Evolutionary conservation across 1,140 invertebrate genomes (phyloP), one percentile per base, ranked within the genome.

Genomic region (Drosophila grimshawi): DNA sequence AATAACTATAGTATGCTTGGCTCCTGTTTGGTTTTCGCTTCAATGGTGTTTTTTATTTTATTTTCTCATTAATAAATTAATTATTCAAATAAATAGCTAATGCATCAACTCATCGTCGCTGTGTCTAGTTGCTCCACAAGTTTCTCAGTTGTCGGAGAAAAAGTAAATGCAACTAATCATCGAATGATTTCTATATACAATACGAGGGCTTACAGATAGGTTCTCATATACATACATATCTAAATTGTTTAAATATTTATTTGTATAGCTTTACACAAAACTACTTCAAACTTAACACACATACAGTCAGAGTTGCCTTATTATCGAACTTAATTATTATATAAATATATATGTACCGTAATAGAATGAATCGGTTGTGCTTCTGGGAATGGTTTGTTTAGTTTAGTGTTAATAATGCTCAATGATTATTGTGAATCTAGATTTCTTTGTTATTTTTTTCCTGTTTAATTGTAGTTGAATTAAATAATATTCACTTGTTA

Each of bases 251-350:
- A 60, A 60, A 33, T 37, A 41, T 49, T 43, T 7, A 39, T 61
- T 39, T 10, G 8, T 66, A 55, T 19, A 53, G 19, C 30, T 63
- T 63, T 63, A 77, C 70, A 78, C 60, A 68, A 74, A 77, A 62
- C 61, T 78, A 80, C 57, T 72, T 80, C 78, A 80, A 80, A 80
- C 78, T 80, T 80, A 80, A 80, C 78, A 80, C 75, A 77, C 75
- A 76, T 76, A 78, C 78, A 80, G 78, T 80, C 78, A 69, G 56
- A 73, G 64, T 74, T 77, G 55, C 61, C 70, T 78, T 78, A 77
- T n/a, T 11, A 27, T 76, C 72, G 59, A 57, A 32, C 62, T 65
- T 76, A 70, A 55, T 61, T 7, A 59, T 30, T 60, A 33, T 19
- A 41, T 71, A 19, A 19, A 19, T 61, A 37, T 73, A 51, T 39